Evolutionary conservation across 1,140 invertebrate species (phyloP), one percentile per base, ranked within the genome.

Genomic region (Drosophila pectinifera): DNA sequence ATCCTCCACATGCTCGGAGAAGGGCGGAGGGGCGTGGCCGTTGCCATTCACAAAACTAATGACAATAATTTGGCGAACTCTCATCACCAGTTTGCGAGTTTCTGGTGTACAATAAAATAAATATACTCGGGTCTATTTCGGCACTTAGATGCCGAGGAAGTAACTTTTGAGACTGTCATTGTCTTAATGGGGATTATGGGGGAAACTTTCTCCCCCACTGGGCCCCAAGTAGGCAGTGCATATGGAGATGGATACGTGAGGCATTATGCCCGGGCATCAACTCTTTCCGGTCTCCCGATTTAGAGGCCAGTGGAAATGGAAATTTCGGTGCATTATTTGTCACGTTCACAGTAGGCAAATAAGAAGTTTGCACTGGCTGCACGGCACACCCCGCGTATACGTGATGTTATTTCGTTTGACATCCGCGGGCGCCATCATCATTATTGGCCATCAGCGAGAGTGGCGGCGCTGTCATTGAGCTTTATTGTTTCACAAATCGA

Each of bases 401-500:
- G 83, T 88, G 84, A 89, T 88, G 80, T 80, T 88, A 88, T 88
- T 89, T 70, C 74, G 57, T 83, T 83, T 83, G 70, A 61, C 39
- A 42, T 56, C 42, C 20, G 46, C 20, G 45, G 16, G 57, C 69
- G 51, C 36, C 48, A 48, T 49, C 38, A 22, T 34, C 51, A 75
- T 65, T 45, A 68, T 77, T 69, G 73, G 48, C 73, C 76, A 62
- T 74, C 79, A 89, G 62, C 82, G 78, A 76, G 56, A 78, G 78
- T 53, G 43, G 57, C 64, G 34, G 82, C 65, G 58, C 53, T 34
- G 45, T 59, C 84, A 88, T 89, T 89, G 83, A 76, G 84, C 84
- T 79, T 88, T 83, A 89, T 88, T 88, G 84, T 88, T 88, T 83
- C 76, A 67, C 83, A 88, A 88, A 88, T 88, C 84, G 84, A 88